Evolutionary conservation across 2,797 vertebrate genomes (phyloP).

Genomic region (Clangula hyemalis): DNA sequence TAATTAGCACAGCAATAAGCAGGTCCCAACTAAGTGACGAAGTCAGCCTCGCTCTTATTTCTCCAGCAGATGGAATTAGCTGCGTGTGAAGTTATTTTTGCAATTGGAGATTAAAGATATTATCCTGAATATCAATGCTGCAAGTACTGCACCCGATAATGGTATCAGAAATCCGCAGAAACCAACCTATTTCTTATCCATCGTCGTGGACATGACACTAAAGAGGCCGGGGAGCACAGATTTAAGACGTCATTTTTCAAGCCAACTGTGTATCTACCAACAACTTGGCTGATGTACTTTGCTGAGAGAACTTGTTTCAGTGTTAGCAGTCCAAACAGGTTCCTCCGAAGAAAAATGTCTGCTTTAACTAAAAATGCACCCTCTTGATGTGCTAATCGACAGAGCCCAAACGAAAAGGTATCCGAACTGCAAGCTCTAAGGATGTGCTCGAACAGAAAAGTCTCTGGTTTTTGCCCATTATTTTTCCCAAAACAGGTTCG

Average conservation of each 20-base stretch:
- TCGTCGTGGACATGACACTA: background rate
- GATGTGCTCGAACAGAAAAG: background rate
- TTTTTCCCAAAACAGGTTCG: background rate
- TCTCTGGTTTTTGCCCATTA: background rate
- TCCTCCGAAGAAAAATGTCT: conserved; percentile 26
- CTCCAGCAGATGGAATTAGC: conserved; percentile 61
- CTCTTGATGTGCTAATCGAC: conserved; percentile 34
- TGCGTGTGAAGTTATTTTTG: conserved; percentile 30
- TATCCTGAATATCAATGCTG: conserved; percentile 32
- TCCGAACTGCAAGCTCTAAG: background rate
- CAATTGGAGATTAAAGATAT: background rate
- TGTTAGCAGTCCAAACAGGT: background rate
- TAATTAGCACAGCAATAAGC: conserved; percentile 52
- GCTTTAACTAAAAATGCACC: background rate
- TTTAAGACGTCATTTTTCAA: conserved; percentile 12
- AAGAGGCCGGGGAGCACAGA: background rate
- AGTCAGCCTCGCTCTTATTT: conserved; percentile 11
- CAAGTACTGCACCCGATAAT: background rate
- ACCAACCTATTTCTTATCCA: background rate
- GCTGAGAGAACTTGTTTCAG: too few relatives aligned
- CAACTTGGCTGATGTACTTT: background rate
- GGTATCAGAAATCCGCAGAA: background rate
- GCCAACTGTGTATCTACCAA: background rate
- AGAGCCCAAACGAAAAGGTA: background rate
- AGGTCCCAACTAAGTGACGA: conserved; percentile 32